A percentile compares a stretch with the other conserved stretches of the same genome.
These are phyloP conservation scores for Chloroceryle inda DNA, from an alignment of 2,797 vertebrate genomes.

Conservation along the genomic window DNA sequence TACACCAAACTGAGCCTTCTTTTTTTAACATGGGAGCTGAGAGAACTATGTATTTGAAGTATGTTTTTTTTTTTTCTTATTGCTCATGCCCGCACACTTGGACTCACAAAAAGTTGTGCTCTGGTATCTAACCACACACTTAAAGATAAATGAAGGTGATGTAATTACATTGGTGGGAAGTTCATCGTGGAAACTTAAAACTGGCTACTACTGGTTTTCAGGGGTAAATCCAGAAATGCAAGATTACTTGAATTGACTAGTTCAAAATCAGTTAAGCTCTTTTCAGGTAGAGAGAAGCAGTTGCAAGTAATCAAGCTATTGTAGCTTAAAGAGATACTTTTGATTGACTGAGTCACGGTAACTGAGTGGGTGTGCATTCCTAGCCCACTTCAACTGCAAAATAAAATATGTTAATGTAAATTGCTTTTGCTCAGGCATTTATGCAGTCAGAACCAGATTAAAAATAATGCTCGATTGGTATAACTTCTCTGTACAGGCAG, in stretches of 20 bases:
- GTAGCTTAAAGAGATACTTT: conserved; percentile 34
- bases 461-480: conserved; percentile 29
- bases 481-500: background rate
- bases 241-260: background rate
- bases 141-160: background rate
- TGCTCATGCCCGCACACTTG: background rate
- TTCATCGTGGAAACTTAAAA: background rate
- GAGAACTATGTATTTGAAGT: background rate
- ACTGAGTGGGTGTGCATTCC: conserved; percentile 54
- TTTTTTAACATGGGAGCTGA: background rate
- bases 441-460: conserved; percentile 46
- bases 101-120: background rate
- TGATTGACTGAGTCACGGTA: conserved; percentile 58
- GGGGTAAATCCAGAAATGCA: background rate
- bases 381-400: conserved; percentile 62
- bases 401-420: conserved; percentile 64
- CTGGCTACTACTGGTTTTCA: background rate
- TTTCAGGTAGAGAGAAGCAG: conserved; percentile 22
- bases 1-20: background rate
- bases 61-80: background rate
- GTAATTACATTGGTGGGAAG: background rate
- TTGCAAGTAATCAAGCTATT: conserved; percentile 36
- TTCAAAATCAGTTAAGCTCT: conserved; percentile 23
- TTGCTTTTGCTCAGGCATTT: conserved; percentile 55
- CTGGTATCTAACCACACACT: background rate